Evolutionary conservation across 2,113 vertebrate genomes (phyloP), one percentile per base, ranked within the genome.

Genomic region (Chaetura pelagica): DNA sequence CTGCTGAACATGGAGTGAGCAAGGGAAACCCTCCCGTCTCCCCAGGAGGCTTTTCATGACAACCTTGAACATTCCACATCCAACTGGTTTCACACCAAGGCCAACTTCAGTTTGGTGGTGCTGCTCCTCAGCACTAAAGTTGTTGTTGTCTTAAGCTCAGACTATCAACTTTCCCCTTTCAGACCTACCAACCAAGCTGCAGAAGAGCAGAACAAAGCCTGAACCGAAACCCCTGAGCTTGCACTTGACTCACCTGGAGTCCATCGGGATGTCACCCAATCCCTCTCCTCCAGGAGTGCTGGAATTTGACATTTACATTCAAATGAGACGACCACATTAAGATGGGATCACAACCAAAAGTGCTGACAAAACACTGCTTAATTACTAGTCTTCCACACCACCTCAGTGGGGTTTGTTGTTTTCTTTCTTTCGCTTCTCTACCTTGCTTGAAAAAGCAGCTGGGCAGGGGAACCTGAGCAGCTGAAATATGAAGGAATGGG

Each of bases 221-320:
- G 44, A 57, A 24, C 19, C 1, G 51, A 88, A 72, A 85, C 20
- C 79, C 89, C 93, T 11, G 54, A 68, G 86, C 86, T 26, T 14
- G 79, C 74, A 55, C 91, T 73, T 48, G 5, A 14, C 78, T 52
- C 42, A 34, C 48, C 42, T 16, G 16, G 19, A 49, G 46, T 34
- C 72, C 86, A 26, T 78, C 35, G 4, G 26, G 55, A 57, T 30
- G 73, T 80, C 93, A 91, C 74, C 77, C 87, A 75, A 75, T 57
- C 44, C 35, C 76, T 59, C 32, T 81, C 93, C 81, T 91, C 26
- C 51, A 38, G 89, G 52, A 94, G 62, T 26, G 59, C 80, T 89
- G 91, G 87, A 87, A 92, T 92, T 68, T 68, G 89, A 84, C 93
- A 84, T 94, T 89, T 85, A 44, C 84, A 96, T 96, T 76, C 95